A percentile compares a stretch with the other conserved stretches of the same genome.
Evolutionary conservation across 1,140 invertebrate genomes (phyloP).

Genomic region (Aphelenchoides avenae): DNA sequence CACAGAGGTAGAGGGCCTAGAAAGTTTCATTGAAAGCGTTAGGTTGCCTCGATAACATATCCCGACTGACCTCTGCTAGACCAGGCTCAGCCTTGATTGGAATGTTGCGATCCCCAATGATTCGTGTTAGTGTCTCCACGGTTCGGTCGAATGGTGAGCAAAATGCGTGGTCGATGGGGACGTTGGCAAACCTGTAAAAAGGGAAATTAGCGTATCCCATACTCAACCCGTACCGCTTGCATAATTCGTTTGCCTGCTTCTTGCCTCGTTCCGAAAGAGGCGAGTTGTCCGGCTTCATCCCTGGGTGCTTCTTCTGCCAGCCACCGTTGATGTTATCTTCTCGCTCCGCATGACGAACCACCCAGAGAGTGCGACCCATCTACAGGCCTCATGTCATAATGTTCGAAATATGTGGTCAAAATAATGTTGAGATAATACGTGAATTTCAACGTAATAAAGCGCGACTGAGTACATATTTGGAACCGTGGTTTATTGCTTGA

Average conservation of each 20-base stretch:
- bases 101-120: constrained; percentile 37
- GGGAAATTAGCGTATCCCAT: too few species aligned
- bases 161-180: constrained; percentile 46
- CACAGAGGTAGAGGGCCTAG: constrained; percentile 52
- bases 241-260: constrained; percentile 45
- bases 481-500: background rate
- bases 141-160: constrained; percentile 56
- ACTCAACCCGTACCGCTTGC: too few species aligned
- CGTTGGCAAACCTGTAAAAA: constrained; percentile 34
- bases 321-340: constrained; percentile 40
- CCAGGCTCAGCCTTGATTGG: constrained; percentile 52
- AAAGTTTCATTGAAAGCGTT: constrained; percentile 3
- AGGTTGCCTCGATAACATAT: background rate
- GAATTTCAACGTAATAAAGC: background rate
- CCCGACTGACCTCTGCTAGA: constrained; percentile 33
- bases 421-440: background rate
- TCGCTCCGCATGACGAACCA: constrained; percentile 34
- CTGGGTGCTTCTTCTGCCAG: constrained; percentile 31
- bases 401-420: background rate
- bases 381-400: background rate
- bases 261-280: constrained; percentile 43
- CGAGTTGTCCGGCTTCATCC: constrained; percentile 43
- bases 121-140: constrained; percentile 45
- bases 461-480: background rate
- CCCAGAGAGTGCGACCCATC: constrained; percentile 17